These are phyloP conservation scores for Anastrepha ludens DNA, from an alignment of 1,140 invertebrate genomes.

Conservation along the genomic window DNA sequence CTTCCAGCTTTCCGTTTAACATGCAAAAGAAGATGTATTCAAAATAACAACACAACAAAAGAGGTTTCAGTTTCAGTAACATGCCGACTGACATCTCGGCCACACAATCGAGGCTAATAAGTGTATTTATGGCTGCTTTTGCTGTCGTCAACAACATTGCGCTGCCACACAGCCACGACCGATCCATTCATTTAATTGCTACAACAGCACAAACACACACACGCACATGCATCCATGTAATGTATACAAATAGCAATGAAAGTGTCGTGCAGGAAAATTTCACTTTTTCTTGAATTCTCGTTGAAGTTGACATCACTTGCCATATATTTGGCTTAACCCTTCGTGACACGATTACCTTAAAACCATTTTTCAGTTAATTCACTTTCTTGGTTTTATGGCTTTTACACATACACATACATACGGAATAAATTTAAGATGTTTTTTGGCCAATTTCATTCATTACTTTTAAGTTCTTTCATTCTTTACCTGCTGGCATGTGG, in stretches of 20 bases:
- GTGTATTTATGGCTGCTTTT: constrained; percentile 24
- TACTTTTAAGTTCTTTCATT: constrained; percentile 27
- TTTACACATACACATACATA: not conserved
- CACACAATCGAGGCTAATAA: constrained; percentile 49
- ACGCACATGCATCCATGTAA: not conserved
- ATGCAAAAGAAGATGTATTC: not conserved
- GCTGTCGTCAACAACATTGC: not conserved
- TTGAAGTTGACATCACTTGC: not conserved
- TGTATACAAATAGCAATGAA: not conserved
- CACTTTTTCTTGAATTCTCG: constrained; percentile 38
- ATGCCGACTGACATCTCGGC: not conserved
- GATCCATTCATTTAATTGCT: constrained; percentile 31
- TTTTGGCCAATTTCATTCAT: not conserved
- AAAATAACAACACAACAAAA: not conserved
- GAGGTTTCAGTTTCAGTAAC: not conserved
- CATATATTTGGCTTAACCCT: constrained; percentile 17
- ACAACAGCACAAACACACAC: not conserved
- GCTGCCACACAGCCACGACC: not conserved
- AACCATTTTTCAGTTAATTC: constrained; percentile 17
- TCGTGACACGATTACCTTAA: constrained; percentile 28
- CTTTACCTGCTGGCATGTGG: constrained; percentile 57
- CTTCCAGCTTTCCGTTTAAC: not conserved
- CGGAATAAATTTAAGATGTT: not conserved
- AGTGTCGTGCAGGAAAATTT: constrained; percentile 35
- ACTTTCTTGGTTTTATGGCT: constrained; percentile 16